A percentile compares a stretch with the other conserved stretches of the same genome.
These are phyloP conservation scores for Neolamprologus caudopunctatus DNA, from an alignment of 2,113 vertebrate genomes.

Conservation along the genomic window DNA sequence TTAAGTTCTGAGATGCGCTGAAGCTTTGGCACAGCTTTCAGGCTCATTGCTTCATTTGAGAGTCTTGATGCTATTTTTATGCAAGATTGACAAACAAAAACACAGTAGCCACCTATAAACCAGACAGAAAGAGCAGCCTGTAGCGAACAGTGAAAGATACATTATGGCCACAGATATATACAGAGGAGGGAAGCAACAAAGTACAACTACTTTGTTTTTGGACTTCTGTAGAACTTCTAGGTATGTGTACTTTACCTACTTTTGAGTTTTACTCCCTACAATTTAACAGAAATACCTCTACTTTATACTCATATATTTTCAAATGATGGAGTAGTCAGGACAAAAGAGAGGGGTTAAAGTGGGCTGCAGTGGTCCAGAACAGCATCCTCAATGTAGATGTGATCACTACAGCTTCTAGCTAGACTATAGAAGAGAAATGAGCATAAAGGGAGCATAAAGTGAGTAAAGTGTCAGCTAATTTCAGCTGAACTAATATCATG, in stretches of 20 bases:
- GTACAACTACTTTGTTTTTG: not conserved
- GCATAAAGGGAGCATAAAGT: not conserved
- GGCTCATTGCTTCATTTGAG: not conserved
- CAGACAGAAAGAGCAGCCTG: not conserved
- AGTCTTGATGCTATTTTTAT: not conserved
- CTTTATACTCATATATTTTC: not conserved
- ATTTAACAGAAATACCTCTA: not conserved
- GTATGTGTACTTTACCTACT: not conserved
- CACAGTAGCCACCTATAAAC: not conserved
- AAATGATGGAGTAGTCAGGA: not conserved
- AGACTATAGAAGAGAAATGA: not conserved
- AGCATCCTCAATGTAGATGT: not conserved
- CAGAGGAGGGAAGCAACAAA: not conserved
- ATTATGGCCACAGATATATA: not conserved
- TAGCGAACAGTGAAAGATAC: not conserved
- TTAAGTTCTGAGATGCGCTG: slow-evolving; percentile 9
- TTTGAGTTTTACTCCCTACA: not conserved
- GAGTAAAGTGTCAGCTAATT: not conserved
- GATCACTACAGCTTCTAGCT: not conserved
- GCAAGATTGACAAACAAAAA: not conserved
- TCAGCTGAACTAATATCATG: not conserved
- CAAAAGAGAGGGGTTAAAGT: not conserved
- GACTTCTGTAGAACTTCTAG: not conserved
- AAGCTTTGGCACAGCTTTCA: slow-evolving; percentile 22
- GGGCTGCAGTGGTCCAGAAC: not conserved